Evolutionary conservation across 2,113 vertebrate species (phyloP).

Genomic region (Calypte anna): DNA sequence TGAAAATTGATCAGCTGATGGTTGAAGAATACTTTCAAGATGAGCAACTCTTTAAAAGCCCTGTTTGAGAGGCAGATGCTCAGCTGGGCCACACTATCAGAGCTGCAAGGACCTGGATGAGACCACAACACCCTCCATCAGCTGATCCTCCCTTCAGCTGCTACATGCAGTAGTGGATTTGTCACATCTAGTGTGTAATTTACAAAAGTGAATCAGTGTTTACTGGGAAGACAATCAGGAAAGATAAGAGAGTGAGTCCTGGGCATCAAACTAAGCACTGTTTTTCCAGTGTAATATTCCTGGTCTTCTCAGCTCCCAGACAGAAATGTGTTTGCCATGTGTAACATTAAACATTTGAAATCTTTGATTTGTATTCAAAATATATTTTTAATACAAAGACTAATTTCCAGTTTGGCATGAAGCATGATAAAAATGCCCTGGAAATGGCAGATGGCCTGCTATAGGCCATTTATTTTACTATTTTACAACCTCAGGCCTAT

Average conservation of each 20-base stretch:
- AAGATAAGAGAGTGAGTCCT: background rate
- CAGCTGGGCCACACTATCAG: background rate
- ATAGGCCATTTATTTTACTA: conserved; percentile 83
- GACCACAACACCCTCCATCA: accelerated
- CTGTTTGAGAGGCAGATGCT: background rate
- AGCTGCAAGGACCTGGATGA: background rate
- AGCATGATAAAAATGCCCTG: conserved; percentile 59
- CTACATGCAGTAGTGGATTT: background rate
- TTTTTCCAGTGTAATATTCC: background rate
- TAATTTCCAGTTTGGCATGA: conserved; percentile 75
- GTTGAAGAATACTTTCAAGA: background rate
- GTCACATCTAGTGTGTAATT: background rate
- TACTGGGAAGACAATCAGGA: background rate
- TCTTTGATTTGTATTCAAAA: conserved; percentile 70
- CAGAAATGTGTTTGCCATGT: conserved; percentile 42
- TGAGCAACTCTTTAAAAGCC: background rate
- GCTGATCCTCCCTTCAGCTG: background rate
- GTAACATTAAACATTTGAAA: conserved; percentile 40
- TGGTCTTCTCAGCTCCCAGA: background rate
- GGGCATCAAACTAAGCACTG: background rate
- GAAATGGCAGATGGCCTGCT: conserved; percentile 80
- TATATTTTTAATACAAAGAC: conserved; percentile 75
- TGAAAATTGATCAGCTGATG: background rate
- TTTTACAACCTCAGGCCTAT: conserved; percentile 77
- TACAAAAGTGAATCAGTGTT: background rate